phyloP scores from a whole-genome alignment of 1,140 invertebrate genomes.

The Megalonaias nervosa region DNA sequence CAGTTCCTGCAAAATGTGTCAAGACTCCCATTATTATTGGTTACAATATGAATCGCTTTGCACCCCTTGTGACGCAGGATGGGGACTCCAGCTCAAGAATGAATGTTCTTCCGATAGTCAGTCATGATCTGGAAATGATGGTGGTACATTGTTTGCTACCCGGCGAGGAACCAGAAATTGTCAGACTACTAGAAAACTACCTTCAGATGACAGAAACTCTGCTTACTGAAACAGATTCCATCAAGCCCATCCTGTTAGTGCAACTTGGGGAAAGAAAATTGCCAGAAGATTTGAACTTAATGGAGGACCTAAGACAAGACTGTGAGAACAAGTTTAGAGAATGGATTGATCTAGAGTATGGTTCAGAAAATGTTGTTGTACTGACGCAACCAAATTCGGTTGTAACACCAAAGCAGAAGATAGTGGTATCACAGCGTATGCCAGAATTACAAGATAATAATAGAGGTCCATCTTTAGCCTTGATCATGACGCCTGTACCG shows the following conservation, averaged over 20 bases:
- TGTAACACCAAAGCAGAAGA: no score
- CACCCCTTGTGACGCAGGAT: conserved; percentile 76
- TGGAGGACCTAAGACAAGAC: conserved; percentile 40
- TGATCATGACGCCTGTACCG: no score
- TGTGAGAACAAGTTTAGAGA: conserved; percentile 29
- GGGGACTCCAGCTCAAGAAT: conserved; percentile 35
- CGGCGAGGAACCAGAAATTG: conserved; percentile 51
- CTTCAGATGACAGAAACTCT: conserved; percentile 54
- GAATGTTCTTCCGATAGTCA: conserved; percentile 57
- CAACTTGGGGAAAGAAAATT: conserved; percentile 36
- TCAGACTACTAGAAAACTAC: conserved; percentile 54
- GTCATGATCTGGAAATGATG: conserved; percentile 41
- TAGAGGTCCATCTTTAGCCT: no score
- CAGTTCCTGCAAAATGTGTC: conserved; percentile 77
- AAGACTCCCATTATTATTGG: conserved; percentile 77
- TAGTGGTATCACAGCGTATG: no score
- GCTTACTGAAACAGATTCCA: conserved; percentile 25
- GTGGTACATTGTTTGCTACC: conserved; percentile 52
- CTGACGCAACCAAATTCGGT: no score
- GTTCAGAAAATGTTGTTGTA: no score
- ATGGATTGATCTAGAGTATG: no score
- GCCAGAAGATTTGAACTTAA: conserved; percentile 46
- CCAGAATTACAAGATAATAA: no score
- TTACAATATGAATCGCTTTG: conserved; percentile 91
- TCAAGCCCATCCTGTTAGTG: conserved; percentile 43